Conservation (phyloP, 2,888 invertebrate species). For the Metacarcinus magister region DNA sequence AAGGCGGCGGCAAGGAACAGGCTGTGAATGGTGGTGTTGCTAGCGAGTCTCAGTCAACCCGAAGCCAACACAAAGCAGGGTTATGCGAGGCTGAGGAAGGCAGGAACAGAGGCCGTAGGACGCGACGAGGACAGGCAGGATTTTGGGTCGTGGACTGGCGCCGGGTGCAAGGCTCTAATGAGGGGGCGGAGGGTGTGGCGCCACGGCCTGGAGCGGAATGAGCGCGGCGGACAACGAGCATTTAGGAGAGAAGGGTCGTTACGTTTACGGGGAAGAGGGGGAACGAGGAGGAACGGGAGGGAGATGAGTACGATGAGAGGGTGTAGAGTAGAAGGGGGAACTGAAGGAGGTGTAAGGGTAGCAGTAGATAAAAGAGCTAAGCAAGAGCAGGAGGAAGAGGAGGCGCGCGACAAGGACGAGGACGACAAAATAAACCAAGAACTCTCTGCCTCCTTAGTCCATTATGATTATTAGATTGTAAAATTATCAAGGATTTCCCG, state of each 20-base stretch:
- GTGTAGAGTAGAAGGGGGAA: not conserved
- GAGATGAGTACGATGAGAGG: not conserved
- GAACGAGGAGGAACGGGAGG: not conserved
- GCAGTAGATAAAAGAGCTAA: not conserved
- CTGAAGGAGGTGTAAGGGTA: not conserved
- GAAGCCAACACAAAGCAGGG: too few species aligned
- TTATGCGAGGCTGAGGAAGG: not conserved
- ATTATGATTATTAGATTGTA: not conserved
- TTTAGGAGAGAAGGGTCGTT: not conserved
- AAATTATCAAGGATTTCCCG: not conserved
- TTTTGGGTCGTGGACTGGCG: not conserved
- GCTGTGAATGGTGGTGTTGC: too few species aligned
- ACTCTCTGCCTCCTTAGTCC: not conserved
- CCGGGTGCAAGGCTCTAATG: not conserved
- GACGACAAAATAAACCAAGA: not conserved
- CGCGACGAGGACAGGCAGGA: not conserved
- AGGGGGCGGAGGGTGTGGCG: not conserved
- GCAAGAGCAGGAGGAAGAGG: not conserved
- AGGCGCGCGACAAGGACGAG: not conserved
- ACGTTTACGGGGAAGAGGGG: not conserved
- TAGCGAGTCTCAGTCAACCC: too few species aligned
- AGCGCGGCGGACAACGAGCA: not conserved
- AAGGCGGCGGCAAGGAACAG: too few species aligned
- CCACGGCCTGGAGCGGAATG: not conserved
- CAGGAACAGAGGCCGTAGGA: not conserved